Evolutionary conservation across 2,888 invertebrate species (phyloP).

Genomic region (Agapostemon virescens): DNA sequence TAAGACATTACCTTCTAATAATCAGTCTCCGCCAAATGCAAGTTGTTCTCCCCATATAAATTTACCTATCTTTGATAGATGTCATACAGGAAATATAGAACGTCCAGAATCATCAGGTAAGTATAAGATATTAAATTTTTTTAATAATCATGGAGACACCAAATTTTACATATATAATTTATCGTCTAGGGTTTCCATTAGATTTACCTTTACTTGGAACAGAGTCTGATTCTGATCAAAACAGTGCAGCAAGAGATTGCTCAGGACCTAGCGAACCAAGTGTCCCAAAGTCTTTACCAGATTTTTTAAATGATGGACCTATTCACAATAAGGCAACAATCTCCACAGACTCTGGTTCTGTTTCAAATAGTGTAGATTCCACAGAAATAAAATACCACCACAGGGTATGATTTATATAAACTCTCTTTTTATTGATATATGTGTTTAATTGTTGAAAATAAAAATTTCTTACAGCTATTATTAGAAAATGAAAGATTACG

Average conservation of each 20-base stretch:
- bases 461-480: slow-evolving; percentile 70
- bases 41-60: slow-evolving; percentile 62
- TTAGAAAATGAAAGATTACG: slow-evolving; percentile 81
- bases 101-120: slow-evolving; percentile 69
- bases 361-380: slow-evolving; percentile 63
- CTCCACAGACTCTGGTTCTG: slow-evolving; percentile 63
- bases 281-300: slow-evolving; percentile 84
- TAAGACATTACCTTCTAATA: slow-evolving; percentile 54
- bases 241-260: slow-evolving; percentile 59
- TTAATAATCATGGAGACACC: background rate
- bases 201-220: slow-evolving; percentile 72
- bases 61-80: slow-evolving; percentile 66
- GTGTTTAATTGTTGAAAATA: background rate
- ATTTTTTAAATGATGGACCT: slow-evolving; percentile 88
- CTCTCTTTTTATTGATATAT: background rate
- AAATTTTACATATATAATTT: background rate
- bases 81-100: slow-evolving; percentile 59
- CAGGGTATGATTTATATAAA: slow-evolving; percentile 47
- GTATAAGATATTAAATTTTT: background rate
- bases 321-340: slow-evolving; percentile 80
- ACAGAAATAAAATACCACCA: slow-evolving; percentile 60
- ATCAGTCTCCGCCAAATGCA: slow-evolving; percentile 45
- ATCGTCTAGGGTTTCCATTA: slow-evolving; percentile 72
- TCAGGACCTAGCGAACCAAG: slow-evolving; percentile 76
- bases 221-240: slow-evolving; percentile 63